Evolutionary conservation across 2,888 invertebrate genomes (phyloP).

Genomic region (Watsonalla cultraria): DNA sequence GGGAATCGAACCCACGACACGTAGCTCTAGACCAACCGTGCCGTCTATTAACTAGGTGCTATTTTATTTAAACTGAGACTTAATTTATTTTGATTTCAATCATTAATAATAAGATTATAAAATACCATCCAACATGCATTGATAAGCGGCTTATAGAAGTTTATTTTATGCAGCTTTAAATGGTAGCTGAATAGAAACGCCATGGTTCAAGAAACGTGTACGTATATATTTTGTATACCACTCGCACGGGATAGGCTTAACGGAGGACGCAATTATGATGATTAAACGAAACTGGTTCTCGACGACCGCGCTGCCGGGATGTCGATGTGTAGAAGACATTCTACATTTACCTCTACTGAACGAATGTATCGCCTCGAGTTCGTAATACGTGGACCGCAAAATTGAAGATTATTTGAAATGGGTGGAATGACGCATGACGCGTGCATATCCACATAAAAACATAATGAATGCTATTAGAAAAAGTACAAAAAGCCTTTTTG

Average conservation of each 20-base stretch:
- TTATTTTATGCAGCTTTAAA: not conserved
- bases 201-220: conserved; percentile 9
- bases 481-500: too few relatives aligned
- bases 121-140: not conserved
- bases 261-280: conserved; percentile 76
- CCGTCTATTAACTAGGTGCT: too few relatives aligned
- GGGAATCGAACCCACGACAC: too few relatives aligned
- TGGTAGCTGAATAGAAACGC: conserved; percentile 5
- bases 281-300: conserved; percentile 74
- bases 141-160: not conserved
- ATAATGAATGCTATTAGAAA: too few relatives aligned
- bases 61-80: not conserved
- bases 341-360: conserved; percentile 30
- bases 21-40: too few relatives aligned
- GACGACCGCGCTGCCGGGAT: conserved; percentile 41
- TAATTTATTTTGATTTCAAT: not conserved
- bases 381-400: conserved; percentile 18
- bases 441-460: too few relatives aligned
- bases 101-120: not conserved
- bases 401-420: conserved; percentile 15
- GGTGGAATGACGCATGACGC: conserved; percentile 4
- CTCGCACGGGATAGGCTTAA: conserved; percentile 58
- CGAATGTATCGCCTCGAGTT: conserved; percentile 15
- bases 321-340: conserved; percentile 45
- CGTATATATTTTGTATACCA: conserved; percentile 36